Evolutionary conservation across 1,140 invertebrate species (phyloP).

Genomic region (Macrocentrus cingulum): DNA sequence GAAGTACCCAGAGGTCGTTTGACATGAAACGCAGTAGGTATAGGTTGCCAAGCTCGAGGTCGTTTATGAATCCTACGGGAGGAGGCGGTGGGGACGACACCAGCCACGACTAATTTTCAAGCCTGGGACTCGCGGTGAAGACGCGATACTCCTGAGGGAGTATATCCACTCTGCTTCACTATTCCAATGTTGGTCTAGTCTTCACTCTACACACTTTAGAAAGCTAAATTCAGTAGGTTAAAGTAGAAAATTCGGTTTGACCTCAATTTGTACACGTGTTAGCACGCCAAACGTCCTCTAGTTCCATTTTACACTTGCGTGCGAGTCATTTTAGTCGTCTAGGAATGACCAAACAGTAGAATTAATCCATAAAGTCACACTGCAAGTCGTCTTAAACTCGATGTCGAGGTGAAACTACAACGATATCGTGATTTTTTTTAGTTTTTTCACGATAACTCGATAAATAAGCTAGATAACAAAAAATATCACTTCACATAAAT

Average conservation of each 20-base stretch:
- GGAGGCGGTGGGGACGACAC: background rate
- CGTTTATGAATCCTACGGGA: conserved; percentile 19
- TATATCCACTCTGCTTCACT: background rate
- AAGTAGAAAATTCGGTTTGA: conserved; percentile 61
- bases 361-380: too few relatives aligned
- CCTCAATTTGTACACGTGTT: conserved; percentile 51
- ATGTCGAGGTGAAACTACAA: too few relatives aligned
- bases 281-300: background rate
- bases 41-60: conserved; percentile 8
- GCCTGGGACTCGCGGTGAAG: conserved; percentile 17
- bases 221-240: conserved; percentile 61
- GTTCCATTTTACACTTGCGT: background rate
- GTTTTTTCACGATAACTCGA: too few relatives aligned
- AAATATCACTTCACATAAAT: too few relatives aligned
- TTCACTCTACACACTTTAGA: conserved; percentile 48
- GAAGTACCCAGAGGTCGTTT: conserved; percentile 2
- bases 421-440: too few relatives aligned
- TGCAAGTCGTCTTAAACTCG: too few relatives aligned
- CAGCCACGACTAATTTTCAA: conserved; percentile 24
- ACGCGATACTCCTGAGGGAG: conserved; percentile 10
- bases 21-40: conserved; percentile 6
- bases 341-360: too few relatives aligned
- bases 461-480: too few relatives aligned
- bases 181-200: conserved; percentile 12
- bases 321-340: too few relatives aligned